phyloP scores from a whole-genome alignment of 1,140 invertebrate genomes.

The Cyclina sinensis region DNA sequence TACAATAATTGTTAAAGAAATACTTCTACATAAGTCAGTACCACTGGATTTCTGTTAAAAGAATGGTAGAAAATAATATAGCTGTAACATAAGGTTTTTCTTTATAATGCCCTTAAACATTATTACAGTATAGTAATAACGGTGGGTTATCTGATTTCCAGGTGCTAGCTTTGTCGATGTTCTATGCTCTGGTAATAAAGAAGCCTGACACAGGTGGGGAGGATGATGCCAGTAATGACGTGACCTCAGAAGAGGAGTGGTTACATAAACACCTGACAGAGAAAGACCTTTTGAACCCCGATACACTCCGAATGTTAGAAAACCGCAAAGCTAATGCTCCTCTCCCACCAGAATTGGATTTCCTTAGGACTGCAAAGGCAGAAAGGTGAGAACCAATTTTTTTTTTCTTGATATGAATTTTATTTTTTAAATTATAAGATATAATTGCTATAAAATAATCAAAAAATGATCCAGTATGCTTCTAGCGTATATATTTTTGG shows the following conservation, averaged over 20 bases:
- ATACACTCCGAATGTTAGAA: constrained; percentile 65
- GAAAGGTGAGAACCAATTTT: constrained; percentile 72
- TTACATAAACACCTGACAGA: constrained; percentile 71
- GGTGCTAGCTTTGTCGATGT: constrained; percentile 69
- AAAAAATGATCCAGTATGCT: no score
- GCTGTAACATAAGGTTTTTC: no score
- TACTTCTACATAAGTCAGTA: no score
- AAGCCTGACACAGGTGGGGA: constrained; percentile 72
- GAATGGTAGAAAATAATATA: no score
- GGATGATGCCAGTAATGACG: constrained; percentile 24
- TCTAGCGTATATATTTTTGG: no score
- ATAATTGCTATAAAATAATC: no score
- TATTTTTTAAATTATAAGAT: no score
- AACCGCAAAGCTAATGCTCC: constrained; percentile 66
- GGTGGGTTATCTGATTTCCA: neutral
- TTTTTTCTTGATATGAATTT: no score
- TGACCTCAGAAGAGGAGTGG: constrained; percentile 72
- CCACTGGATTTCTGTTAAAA: no score
- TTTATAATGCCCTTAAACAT: no score
- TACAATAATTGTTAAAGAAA: no score
- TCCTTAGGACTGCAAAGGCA: constrained; percentile 71
- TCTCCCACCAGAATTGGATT: constrained; percentile 74
- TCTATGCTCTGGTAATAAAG: constrained; percentile 77
- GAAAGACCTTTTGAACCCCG: constrained; percentile 65
- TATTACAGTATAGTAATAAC: no score